Base-by-base conservation (phyloP, 23 tunicate species). In the Oikopleura albicans region DNA sequence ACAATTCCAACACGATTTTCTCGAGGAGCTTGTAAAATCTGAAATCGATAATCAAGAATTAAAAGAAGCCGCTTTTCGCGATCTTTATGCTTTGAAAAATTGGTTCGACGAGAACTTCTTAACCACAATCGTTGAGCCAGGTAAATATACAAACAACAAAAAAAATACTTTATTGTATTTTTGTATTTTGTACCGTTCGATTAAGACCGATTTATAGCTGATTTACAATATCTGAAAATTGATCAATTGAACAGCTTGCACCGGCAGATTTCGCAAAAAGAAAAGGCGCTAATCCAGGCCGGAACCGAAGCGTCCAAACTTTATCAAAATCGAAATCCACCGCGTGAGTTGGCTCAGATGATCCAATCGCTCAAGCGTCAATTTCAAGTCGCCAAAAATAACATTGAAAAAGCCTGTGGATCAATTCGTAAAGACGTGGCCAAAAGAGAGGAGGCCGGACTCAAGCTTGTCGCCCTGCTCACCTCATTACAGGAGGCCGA, bases 321-420 rank as follows among this genome's bases (percentile, higher is more conserved):
- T 71, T 71, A 71, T 31, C 2, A 16, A 12, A 29, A 71, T 37
- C 28, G 31, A 71, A 71, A 16, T 37, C 97, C 97, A 91, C 39
- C 79, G 76, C 39, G 56, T 12, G 40, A 91, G 85, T 16, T 75
- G 36, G 75, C 40, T 8, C 40, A 76, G 87, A 4, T 86, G 86
- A 84, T 75, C 85, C 1, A 38, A 41, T 28, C 39, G 57, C 28
- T 84, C 76, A 4, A 39, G 35, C 2, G 86, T 83, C 4, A 84
- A 39, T 29, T 37, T 27, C 86, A 4, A 22, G 4, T 37, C 1
- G 38, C 39, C 33, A 37, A 85, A 85, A 71, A 71, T 12, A 71
- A 71, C 37, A 71, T 71, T 2, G 79, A 71, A 31, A 22, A 34
- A 12, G 79, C 79, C 2, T 71, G 79, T 71, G 22, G 63, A 12